Evolutionary conservation across 1,140 invertebrate genomes (phyloP).

Genomic region (Oreohelix idahoensis): DNA sequence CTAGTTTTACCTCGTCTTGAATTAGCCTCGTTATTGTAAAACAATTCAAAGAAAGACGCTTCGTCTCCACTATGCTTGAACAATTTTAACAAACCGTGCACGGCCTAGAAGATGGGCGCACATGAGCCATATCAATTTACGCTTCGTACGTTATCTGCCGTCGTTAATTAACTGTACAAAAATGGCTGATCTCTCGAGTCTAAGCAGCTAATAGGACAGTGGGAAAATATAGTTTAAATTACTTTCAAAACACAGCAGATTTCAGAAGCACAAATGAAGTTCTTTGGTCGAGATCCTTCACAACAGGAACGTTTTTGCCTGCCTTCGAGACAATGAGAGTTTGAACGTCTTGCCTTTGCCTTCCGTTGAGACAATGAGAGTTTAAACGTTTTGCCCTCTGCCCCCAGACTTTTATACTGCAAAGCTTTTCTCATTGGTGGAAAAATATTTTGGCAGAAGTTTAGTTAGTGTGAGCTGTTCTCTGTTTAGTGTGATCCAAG

Average conservation of each 20-base stretch:
- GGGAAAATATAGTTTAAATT: constrained; percentile 10
- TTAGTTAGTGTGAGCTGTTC: not conserved
- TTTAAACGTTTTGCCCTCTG: not conserved
- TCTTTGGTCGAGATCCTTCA: not conserved
- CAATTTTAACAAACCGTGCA: not conserved
- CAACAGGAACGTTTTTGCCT: not conserved
- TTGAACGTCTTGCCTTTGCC: not conserved
- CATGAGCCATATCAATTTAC: constrained; percentile 3
- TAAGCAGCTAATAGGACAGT: not conserved
- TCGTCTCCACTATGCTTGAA: not conserved
- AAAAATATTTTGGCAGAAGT: not conserved
- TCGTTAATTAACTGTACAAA: constrained; percentile 1
- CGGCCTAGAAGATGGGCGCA: not conserved
- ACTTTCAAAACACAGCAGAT: not conserved
- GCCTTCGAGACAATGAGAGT: not conserved
- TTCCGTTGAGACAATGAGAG: not conserved
- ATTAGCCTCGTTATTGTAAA: constrained; percentile 4
- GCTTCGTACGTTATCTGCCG: not conserved
- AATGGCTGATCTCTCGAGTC: not conserved
- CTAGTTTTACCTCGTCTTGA: not conserved
- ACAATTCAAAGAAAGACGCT: not conserved
- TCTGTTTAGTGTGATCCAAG: not conserved
- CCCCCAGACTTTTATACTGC: not conserved
- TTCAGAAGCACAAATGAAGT: constrained; percentile 3
- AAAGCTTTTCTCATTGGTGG: not conserved